Evolutionary conservation across 2,113 vertebrate genomes (phyloP).

Genomic region (Crotalus tigris): DNA sequence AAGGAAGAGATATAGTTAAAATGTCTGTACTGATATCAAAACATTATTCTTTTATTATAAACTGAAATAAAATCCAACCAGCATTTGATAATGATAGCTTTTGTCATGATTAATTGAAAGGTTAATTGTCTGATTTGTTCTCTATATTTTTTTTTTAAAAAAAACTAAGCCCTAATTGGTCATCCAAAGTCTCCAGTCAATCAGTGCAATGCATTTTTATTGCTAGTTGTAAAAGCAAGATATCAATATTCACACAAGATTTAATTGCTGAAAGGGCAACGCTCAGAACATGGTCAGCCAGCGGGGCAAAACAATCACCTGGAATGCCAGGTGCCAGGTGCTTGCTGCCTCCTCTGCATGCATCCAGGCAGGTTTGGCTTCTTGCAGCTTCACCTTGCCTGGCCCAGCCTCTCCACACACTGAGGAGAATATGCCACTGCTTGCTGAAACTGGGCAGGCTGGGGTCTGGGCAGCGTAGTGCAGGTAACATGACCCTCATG

Average conservation of each 20-base stretch:
- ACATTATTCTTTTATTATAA: slow-evolving; percentile 4
- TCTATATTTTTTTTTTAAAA: slow-evolving; percentile 27
- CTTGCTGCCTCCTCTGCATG: no score
- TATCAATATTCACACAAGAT: slow-evolving; percentile 68
- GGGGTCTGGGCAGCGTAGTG: no score
- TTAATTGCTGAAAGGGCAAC: slow-evolving; percentile 29
- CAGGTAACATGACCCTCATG: no score
- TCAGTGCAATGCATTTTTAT: slow-evolving; percentile 64
- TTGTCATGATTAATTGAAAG: slow-evolving; percentile 37
- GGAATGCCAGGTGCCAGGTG: no score
- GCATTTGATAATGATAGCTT: slow-evolving; percentile 7
- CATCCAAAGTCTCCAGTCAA: slow-evolving; percentile 51
- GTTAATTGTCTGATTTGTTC: slow-evolving; percentile 36
- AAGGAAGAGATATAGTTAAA: slow-evolving; percentile 24
- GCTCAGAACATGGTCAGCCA: no score
- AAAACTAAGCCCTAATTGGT: slow-evolving; percentile 42
- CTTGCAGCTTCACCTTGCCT: no score
- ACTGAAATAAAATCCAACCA: slow-evolving; percentile 15
- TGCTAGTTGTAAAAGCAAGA: slow-evolving; percentile 47
- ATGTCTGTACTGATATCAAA: slow-evolving; percentile 6
- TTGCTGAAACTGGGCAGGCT: no score
- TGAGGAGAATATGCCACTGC: no score
- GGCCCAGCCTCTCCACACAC: no score
- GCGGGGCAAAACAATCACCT: no score
- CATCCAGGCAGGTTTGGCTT: no score